Evolutionary conservation across 2,888 invertebrate species (phyloP).

Genomic region (Leptinotarsa rubiginosa): DNA sequence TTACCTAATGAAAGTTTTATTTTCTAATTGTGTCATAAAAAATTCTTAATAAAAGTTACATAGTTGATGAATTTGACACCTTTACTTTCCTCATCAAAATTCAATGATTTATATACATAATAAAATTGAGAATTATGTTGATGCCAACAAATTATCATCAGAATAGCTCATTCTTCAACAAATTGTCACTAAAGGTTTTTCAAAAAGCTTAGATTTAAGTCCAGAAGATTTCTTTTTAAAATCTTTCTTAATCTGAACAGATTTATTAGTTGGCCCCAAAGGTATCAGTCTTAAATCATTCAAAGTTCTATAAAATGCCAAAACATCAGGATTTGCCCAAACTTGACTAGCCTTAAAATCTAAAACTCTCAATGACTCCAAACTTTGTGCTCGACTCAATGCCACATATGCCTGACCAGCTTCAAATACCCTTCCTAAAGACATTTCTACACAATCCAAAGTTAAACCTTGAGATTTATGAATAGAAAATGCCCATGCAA

Average conservation of each 20-base stretch:
- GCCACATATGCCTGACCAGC: slow-evolving; percentile 98
- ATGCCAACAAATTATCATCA: neutral
- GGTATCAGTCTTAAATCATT: slow-evolving; percentile 76
- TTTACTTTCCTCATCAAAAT: too few species aligned
- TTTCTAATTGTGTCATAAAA: too few species aligned
- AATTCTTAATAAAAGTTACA: too few species aligned
- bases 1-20: too few species aligned
- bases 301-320: slow-evolving; percentile 83
- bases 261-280: slow-evolving; percentile 64
- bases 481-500: slow-evolving; percentile 98
- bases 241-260: slow-evolving; percentile 48
- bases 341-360: slow-evolving; percentile 89
- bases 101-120: neutral
- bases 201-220: slow-evolving; percentile 42
- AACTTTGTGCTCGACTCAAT: slow-evolving; percentile 88
- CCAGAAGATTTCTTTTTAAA: slow-evolving; percentile 41
- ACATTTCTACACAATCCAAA: slow-evolving; percentile 95
- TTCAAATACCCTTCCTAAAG: slow-evolving; percentile 90
- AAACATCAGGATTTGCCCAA: slow-evolving; percentile 87
- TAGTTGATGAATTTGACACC: neutral
- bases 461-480: slow-evolving; percentile 97
- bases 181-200: slow-evolving; percentile 50
- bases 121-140: neutral
- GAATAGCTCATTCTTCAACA: slow-evolving; percentile 30
- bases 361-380: slow-evolving; percentile 85